Percentiles rank a stretch among this genome's conserved stretches.
Evolutionary conservation across 2,888 invertebrate genomes (phyloP).

Genomic region (Tribolium freemani): DNA sequence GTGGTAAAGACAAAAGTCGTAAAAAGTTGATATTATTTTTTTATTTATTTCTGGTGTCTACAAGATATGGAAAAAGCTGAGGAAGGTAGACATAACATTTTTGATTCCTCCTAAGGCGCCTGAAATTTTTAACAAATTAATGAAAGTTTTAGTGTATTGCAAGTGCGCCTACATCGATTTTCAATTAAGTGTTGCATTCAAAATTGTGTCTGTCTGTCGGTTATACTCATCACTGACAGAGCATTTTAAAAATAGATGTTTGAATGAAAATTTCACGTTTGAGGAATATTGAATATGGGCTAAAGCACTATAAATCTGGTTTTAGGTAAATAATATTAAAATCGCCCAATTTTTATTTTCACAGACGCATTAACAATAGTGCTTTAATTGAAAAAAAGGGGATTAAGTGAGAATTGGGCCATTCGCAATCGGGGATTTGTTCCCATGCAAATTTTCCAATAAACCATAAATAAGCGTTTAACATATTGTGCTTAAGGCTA

Average conservation of each 20-base stretch:
- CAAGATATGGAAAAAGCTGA: not conserved
- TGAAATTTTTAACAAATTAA: not conserved
- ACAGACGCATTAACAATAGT: slow-evolving; percentile 6
- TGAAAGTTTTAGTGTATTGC: not conserved
- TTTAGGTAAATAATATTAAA: not conserved
- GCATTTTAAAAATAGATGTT: not conserved
- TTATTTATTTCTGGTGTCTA: not conserved
- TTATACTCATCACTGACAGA: not conserved
- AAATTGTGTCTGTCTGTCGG: not conserved
- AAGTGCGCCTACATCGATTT: not conserved
- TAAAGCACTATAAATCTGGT: slow-evolving; percentile 11
- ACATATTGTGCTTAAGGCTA: slow-evolving; percentile 11
- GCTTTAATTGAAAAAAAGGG: slow-evolving; percentile 3
- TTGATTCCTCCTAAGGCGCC: not conserved
- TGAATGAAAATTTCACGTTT: slow-evolving; percentile 1
- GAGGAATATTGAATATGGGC: not conserved
- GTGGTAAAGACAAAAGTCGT: not conserved
- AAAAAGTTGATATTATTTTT: slow-evolving; percentile 22
- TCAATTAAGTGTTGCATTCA: not conserved
- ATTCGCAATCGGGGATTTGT: slow-evolving; percentile 18
- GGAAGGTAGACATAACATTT: not conserved
- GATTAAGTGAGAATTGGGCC: slow-evolving; percentile 15
- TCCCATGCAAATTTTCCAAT: slow-evolving; percentile 13
- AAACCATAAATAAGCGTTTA: slow-evolving; percentile 22
- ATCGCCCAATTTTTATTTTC: not conserved